Base-by-base conservation (phyloP, 2,797 vertebrate species). In the Danio albolineatus region DNA sequence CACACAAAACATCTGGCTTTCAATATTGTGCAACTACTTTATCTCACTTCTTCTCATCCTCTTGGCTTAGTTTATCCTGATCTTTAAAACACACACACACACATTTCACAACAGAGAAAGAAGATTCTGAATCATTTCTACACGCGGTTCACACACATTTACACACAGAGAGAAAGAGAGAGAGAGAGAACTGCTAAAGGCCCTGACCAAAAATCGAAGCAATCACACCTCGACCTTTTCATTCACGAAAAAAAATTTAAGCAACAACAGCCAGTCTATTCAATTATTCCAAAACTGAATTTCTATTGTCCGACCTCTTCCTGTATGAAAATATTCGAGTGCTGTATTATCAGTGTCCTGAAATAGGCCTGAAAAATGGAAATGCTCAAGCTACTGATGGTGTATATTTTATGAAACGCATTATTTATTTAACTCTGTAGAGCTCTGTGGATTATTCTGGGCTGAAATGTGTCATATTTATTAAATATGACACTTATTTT, bases 351-450 rank as follows among this genome's bases (percentile, higher is more conserved):
- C 13, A 66, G 16, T 49, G 62, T 46, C 49, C 12, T 17, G 4
- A 57, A 73, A 73, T 21, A 48, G 53, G 62, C 49, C 66, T 36
- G 64, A 67, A 57, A 77, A 77, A 66, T 57, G 39, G 28, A 56
- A 38, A 48, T 13, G 36, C n/a, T 51, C 53, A 51, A 71, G 66
- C 67, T 51, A 70, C 76, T 61, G 56, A 70, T 71, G 76, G 76
- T 71, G 44, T 53, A 78, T 78, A 71, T 71, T 71, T 78, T 78
- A 71, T 78, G 46, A 71, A 78, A 70, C 43, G 0, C 76, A 71
- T 78, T 28, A 71, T 53, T 71, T 78, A 78, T 71, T 71, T 53
- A 78, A 48, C 66, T 61, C n/a, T 16, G 70, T 28, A 53, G 65
- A 71, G 66, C 19, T 53, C 56, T 61, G 36, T 17, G 41, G 66